phyloP scores from a whole-genome alignment of 1,140 invertebrate genomes.

The Euglossa dilemma region DNA sequence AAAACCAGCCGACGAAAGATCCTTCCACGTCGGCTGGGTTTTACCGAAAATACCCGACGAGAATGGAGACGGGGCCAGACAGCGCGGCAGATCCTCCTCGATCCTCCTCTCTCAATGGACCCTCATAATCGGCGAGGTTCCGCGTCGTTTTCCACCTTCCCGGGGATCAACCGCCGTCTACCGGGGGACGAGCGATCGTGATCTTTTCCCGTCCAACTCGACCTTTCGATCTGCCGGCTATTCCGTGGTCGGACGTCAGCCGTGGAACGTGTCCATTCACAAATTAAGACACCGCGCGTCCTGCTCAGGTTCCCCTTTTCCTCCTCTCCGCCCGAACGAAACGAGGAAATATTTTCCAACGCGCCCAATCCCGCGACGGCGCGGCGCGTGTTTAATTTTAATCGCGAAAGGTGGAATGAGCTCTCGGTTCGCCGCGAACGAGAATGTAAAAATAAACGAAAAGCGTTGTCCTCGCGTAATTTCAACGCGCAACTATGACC shows the following conservation, averaged over 20 bases:
- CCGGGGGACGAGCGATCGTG: conserved; percentile 62
- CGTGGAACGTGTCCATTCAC: conserved; percentile 72
- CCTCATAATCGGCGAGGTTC: conserved; percentile 76
- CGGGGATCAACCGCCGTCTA: conserved; percentile 1
- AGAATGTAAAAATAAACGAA: conserved; percentile 23
- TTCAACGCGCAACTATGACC: background rate
- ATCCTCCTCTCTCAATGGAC: conserved; percentile 54
- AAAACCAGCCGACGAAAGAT: conserved; percentile 72
- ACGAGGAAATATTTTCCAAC: background rate
- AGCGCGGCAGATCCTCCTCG: conserved; percentile 45
- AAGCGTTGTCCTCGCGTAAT: conserved; percentile 5
- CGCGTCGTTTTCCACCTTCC: conserved; percentile 54
- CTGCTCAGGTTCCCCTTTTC: too few relatives aligned
- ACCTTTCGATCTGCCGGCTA: conserved; percentile 7
- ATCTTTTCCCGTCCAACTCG: conserved; percentile 56
- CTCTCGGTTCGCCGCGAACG: background rate
- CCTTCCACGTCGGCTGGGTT: conserved; percentile 63
- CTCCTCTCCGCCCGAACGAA: background rate
- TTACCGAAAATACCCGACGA: conserved; percentile 62
- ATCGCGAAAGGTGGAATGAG: background rate
- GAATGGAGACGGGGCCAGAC: conserved; percentile 61
- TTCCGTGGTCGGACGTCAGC: background rate
- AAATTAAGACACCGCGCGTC: conserved; percentile 57
- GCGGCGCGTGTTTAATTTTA: background rate
- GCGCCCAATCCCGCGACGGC: background rate